phyloP scores from a whole-genome alignment of 2,113 vertebrate species.

The Megaceryle maxima region DNA sequence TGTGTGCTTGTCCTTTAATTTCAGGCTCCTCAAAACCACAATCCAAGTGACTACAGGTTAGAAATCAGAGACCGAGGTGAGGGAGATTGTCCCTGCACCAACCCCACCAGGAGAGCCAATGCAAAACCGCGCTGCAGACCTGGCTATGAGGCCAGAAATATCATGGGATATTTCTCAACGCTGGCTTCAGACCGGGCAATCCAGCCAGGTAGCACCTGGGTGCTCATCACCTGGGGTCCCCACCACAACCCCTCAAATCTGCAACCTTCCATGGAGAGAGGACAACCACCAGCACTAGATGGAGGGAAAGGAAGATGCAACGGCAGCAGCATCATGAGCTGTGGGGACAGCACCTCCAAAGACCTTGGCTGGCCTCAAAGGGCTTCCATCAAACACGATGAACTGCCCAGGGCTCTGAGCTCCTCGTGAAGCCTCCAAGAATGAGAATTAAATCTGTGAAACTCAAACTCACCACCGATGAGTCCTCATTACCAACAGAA shows the following conservation, averaged over 20 bases:
- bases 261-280: neutral
- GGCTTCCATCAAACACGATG: neutral
- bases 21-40: neutral
- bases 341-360: accelerated
- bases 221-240: neutral
- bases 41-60: accelerated
- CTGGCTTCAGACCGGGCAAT: neutral
- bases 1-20: neutral
- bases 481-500: neutral
- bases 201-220: neutral
- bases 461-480: neutral
- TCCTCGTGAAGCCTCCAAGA: neutral
- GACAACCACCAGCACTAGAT: neutral
- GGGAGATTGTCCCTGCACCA: neutral
- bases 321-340: neutral
- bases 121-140: neutral
- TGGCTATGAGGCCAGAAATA: neutral
- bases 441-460: neutral
- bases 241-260: neutral
- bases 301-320: neutral
- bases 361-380: neutral
- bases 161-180: accelerated
- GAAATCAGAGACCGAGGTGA: neutral
- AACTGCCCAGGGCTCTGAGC: neutral
- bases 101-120: accelerated